Evolutionary conservation across 1,140 invertebrate species (phyloP), one percentile per base, ranked within the genome.

Genomic region (Leptopilina boulardi): DNA sequence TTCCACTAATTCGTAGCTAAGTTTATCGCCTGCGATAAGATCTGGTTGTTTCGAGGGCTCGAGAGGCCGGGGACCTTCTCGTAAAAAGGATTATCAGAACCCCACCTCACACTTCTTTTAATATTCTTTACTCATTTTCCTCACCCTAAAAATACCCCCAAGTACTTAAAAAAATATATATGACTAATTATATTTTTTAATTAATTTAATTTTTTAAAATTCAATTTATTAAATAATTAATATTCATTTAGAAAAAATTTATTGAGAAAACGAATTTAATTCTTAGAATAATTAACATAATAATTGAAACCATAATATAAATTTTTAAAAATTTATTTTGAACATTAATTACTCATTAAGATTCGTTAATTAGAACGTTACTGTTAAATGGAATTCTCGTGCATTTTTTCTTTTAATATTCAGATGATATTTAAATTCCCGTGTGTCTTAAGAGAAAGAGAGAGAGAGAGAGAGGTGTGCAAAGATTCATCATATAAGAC

Each of bases 1-100:
- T 85, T 87, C 82, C 85, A 83, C 87, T 89, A 89, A 89, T 88
- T 87, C 86, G 88, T 83, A 83, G 86, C 86, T 87, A 85, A 88
- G 84, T 89, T 89, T 89, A 89, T 87, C 85, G 86, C 76, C 80
- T 79, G 10, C 77, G 88, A 89, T 88, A 88, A 83, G 73, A 89
- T 88, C 87, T 84, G 78, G 76, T 19, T 77, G 44, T 76, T 56
- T 72, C 70, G 26, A 71, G 34, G 41, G n/a, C 26, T n/a, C 34
- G 6, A 34, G 70, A 15, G 70, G 44, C 51, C 70, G 30, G 75
- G 76, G 77, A 84, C 74, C 83, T 82, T 77, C 82, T 88, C 86
- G 80, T 87, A 86, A 88, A 88, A 86, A 80, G 83, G 80, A 82
- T 84, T 84, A 82, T 80, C 77, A 80, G 78, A 77, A 78, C 79